These are phyloP conservation scores for Hycleus phaleratus DNA, from an alignment of 1,140 invertebrate genomes.

Conservation along the genomic window DNA sequence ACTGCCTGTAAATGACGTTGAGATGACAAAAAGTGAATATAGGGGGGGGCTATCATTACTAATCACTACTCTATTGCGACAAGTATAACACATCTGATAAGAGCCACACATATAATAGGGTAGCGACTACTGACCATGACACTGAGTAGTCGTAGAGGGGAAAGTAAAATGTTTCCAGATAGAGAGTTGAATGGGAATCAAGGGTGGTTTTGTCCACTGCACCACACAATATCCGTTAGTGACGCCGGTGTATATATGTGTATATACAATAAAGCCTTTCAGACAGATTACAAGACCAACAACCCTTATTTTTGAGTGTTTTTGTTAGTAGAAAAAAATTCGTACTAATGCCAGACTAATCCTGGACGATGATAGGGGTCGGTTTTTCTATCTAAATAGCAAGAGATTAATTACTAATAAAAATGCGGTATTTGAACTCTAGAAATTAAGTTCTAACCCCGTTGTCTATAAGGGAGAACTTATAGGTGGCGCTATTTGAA, in stretches of 20 bases:
- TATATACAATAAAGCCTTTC: background rate
- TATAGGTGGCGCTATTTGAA: too few relatives aligned
- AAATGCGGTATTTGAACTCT: too few relatives aligned
- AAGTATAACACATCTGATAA: conserved; percentile 23
- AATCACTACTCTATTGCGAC: conserved; percentile 20
- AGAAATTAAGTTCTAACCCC: too few relatives aligned
- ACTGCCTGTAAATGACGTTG: too few relatives aligned
- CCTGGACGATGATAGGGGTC: too few relatives aligned
- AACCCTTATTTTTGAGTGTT: background rate
- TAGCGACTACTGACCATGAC: background rate
- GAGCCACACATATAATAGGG: conserved; percentile 3
- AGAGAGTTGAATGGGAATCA: background rate
- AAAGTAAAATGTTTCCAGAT: background rate
- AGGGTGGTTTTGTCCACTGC: conserved; percentile 1
- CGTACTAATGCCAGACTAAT: too few relatives aligned
- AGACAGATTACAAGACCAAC: conserved; percentile 3
- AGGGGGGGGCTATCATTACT: background rate
- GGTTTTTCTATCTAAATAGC: too few relatives aligned
- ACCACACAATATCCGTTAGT: conserved; percentile 15
- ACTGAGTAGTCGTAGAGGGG: background rate
- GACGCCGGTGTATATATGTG: conserved; percentile 4
- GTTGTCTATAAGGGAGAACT: too few relatives aligned
- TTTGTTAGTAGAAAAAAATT: too few relatives aligned
- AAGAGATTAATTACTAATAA: too few relatives aligned
- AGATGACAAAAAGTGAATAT: too few relatives aligned